Percentiles rank a stretch among this genome's conserved stretches.
Conservation (phyloP, 2,797 vertebrate genomes). For the Clarias laeviceps region DNA sequence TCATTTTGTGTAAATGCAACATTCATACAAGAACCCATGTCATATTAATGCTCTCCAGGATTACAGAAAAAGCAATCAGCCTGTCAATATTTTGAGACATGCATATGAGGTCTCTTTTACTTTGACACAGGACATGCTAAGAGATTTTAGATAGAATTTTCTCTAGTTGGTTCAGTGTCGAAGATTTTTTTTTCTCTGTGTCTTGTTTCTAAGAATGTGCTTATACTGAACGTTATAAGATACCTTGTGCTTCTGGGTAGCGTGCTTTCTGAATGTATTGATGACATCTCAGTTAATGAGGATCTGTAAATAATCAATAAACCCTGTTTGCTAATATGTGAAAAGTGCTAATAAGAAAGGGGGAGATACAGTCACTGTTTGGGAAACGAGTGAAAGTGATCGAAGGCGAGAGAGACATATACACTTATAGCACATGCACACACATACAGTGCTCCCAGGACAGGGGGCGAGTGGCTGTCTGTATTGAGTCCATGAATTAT, state of each 20-base stretch:
- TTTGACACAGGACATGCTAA: conserved; percentile 23
- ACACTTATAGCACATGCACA: conserved; percentile 40
- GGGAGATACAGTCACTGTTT: conserved; percentile 37
- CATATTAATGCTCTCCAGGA: conserved; percentile 49
- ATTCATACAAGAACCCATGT: conserved; percentile 40
- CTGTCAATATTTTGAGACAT: conserved; percentile 13
- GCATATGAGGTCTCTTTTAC: background rate
- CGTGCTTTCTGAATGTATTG: background rate
- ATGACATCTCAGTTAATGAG: conserved; percentile 6
- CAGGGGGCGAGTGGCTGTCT: conserved; percentile 58
- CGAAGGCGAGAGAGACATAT: conserved; percentile 48
- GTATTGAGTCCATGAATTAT: conserved; percentile 62
- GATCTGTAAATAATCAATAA: conserved; percentile 48
- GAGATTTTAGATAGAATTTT: background rate
- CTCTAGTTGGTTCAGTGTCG: background rate
- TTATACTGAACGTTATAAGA: conserved; percentile 9
- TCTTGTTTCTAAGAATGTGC: background rate
- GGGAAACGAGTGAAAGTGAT: conserved; percentile 32
- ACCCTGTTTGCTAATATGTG: conserved; percentile 28
- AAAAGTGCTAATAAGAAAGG: conserved; percentile 33
- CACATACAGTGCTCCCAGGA: conserved; percentile 58
- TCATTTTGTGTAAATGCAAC: conserved; percentile 29
- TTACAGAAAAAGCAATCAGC: conserved; percentile 45
- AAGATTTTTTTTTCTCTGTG: background rate
- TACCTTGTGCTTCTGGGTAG: background rate